Conservation (phyloP, 2,888 invertebrate species). For the Allygus modestus region DNA sequence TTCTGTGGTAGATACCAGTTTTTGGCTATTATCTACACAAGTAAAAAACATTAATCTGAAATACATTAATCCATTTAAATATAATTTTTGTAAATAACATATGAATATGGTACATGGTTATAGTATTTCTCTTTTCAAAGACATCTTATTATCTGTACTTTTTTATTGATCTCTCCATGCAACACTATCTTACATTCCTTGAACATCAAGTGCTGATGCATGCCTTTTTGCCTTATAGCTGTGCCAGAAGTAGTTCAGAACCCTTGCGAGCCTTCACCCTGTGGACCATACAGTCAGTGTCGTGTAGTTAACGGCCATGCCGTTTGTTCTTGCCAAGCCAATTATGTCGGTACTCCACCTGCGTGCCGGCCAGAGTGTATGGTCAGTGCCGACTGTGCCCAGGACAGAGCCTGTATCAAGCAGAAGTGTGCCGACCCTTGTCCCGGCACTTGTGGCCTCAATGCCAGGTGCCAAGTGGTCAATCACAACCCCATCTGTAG, state of each 20-base stretch:
- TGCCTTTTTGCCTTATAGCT: slow-evolving; percentile 68
- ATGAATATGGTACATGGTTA: too few species aligned
- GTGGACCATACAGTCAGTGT: slow-evolving; percentile 87
- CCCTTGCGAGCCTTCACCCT: slow-evolving; percentile 87
- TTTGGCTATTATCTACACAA: too few species aligned
- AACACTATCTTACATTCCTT: too few species aligned
- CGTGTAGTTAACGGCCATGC: slow-evolving; percentile 80
- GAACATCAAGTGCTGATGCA: not conserved
- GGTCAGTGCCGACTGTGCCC: slow-evolving; percentile 85
- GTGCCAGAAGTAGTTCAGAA: slow-evolving; percentile 76
- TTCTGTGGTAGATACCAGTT: too few species aligned
- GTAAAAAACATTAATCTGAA: too few species aligned
- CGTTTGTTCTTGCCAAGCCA: slow-evolving; percentile 84
- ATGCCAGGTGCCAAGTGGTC: slow-evolving; percentile 84
- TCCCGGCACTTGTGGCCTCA: slow-evolving; percentile 84
- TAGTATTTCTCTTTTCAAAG: too few species aligned
- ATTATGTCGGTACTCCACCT: slow-evolving; percentile 85
- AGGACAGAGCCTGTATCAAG: slow-evolving; percentile 84
- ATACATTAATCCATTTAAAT: too few species aligned
- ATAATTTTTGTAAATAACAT: too few species aligned
- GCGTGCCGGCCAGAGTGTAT: slow-evolving; percentile 87
- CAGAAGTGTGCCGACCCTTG: slow-evolving; percentile 87
- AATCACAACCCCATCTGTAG: slow-evolving; percentile 88
- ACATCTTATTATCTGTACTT: too few species aligned
- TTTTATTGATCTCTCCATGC: too few species aligned